Evolutionary conservation across 1,140 invertebrate species (phyloP).

Genomic region (Orchestia grillus): DNA sequence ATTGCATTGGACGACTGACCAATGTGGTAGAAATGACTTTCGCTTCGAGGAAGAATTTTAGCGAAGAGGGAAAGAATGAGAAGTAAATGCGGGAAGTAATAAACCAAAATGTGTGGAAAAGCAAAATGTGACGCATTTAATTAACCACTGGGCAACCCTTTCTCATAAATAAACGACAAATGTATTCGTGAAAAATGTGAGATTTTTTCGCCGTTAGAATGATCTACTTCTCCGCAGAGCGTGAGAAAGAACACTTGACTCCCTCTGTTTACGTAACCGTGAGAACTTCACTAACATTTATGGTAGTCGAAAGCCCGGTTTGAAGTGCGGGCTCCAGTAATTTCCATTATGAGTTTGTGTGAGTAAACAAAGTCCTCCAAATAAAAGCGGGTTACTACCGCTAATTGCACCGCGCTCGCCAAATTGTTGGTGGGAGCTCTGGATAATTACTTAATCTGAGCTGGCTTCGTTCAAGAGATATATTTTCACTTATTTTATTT

Average conservation of each 20-base stretch:
- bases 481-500: neutral
- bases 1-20: neutral
- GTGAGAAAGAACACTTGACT: neutral
- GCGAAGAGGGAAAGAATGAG: no score
- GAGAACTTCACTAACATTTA: constrained; percentile 32
- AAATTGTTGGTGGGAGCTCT: neutral
- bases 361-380: neutral
- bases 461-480: neutral
- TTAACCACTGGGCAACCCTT: no score
- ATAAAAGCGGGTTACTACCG: neutral
- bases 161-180: neutral
- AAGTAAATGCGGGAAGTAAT: neutral
- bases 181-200: neutral
- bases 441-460: neutral
- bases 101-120: neutral
- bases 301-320: constrained; percentile 1
- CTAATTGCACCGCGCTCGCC: neutral
- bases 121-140: neutral
- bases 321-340: constrained; percentile 20
- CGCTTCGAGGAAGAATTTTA: neutral
- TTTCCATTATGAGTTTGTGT: neutral
- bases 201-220: neutral
- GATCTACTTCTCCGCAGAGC: neutral
- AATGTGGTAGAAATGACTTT: neutral
- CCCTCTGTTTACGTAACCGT: constrained; percentile 5